Evolutionary conservation across 2,888 invertebrate species (phyloP), one percentile per base, ranked within the genome.

Genomic region (Strigamia transsilvanica): DNA sequence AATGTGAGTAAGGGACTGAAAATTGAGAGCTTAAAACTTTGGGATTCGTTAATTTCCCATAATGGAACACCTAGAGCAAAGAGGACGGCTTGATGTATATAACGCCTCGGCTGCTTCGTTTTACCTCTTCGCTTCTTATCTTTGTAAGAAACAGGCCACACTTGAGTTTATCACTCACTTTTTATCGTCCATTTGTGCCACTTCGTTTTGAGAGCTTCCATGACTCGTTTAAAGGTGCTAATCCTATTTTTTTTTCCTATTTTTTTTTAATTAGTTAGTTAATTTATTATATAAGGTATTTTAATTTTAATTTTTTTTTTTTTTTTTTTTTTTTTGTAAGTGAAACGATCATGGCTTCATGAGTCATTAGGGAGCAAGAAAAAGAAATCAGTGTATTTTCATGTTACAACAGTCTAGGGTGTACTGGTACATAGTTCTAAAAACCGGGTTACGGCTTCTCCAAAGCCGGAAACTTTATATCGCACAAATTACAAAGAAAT

Each of bases 131-230:
- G 18, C 61, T 61, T 61, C 61, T 61, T 61, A 61, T 61, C 61
- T 61, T 18, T 61, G 61, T 61, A 61, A 61, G 61, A 23, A 61
- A 61, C 61, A 23, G 61, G 61, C 61, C 61, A 61, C 61, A 61
- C 61, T 61, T 61, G 61, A 61, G 61, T 61, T 61, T 61, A 61
- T 61, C 61, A 61, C 61, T 61, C 61, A 61, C 61, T 61, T 61
- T 61, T 61, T 61, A 61, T 61, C 61, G 61, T 61, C 61, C 61
- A 61, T 61, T 61, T 61, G 61, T 61, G 61, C 61, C 61, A 61
- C 61, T 61, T 61, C 3, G 61, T 61, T 23, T 61, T 61, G 61
- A 61, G 61, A 61, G 61, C 61, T 21, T 7, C 61, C 61, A 61
- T 18, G 61, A 61, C 61, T 61, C n/a, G 61, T 18, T 61, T 61